Evolutionary conservation across 2,888 invertebrate species (phyloP).

Genomic region (Itoplectis maculator): DNA sequence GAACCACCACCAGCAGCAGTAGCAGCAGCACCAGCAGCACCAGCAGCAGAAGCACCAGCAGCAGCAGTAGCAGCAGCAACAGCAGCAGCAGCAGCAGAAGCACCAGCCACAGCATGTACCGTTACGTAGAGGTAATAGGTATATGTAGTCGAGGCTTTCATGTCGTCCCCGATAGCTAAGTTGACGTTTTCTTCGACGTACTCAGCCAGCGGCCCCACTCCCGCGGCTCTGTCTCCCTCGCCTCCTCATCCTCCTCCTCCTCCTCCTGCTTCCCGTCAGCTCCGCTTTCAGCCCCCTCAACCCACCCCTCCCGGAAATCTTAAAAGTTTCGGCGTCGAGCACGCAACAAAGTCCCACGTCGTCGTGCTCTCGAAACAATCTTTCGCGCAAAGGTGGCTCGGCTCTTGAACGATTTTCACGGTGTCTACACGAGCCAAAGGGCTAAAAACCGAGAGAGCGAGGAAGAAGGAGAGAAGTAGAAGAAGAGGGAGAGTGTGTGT

Average conservation of each 20-base stretch:
- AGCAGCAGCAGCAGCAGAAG: not conserved
- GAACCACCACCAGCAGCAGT: not conserved
- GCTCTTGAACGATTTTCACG: conserved; percentile 34
- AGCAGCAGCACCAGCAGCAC: not conserved
- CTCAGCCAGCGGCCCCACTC: not conserved
- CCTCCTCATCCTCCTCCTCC: not conserved
- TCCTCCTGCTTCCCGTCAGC: not conserved
- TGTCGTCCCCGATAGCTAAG: conserved; percentile 51
- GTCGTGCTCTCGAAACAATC: conserved; percentile 57
- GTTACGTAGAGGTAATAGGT: conserved; percentile 8
- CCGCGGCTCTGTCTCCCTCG: not conserved
- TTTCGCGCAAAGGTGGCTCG: not conserved
- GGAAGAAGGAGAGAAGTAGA: not conserved
- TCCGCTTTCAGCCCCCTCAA: conserved; percentile 12
- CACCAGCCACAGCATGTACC: not conserved
- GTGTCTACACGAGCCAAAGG: not conserved
- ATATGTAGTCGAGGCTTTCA: conserved; percentile 30
- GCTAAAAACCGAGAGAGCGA: not conserved
- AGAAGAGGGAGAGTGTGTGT: not conserved
- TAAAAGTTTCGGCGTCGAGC: conserved; percentile 54
- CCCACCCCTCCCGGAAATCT: conserved; percentile 48
- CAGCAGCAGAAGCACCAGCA: not conserved
- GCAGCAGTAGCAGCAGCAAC: not conserved
- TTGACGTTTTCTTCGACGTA: conserved; percentile 58
- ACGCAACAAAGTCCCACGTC: conserved; percentile 36